Evolutionary conservation across 1,140 invertebrate genomes (phyloP).

Genomic region (Zaprionus vittiger): DNA sequence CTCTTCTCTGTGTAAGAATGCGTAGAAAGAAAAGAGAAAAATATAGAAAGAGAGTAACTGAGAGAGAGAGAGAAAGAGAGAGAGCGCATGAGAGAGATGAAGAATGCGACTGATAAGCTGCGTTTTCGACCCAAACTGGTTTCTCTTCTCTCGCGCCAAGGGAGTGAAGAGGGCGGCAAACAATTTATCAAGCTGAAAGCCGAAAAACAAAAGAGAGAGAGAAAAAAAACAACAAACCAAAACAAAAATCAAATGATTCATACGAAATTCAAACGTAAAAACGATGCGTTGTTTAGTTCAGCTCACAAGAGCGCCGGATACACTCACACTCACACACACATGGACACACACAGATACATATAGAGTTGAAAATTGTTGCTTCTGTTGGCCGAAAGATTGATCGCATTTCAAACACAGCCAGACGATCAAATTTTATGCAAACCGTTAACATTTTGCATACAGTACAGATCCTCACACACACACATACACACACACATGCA

Average conservation of each 20-base stretch:
- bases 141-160: constrained; percentile 18
- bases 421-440: constrained; percentile 48
- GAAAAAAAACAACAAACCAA: constrained; percentile 34
- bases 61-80: background rate
- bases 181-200: constrained; percentile 44
- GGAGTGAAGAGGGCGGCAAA: constrained; percentile 24
- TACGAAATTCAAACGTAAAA: constrained; percentile 62
- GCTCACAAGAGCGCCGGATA: constrained; percentile 38
- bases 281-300: constrained; percentile 57
- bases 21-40: background rate
- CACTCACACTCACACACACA: constrained; percentile 24
- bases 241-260: constrained; percentile 49
- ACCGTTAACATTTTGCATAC: constrained; percentile 52
- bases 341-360: background rate
- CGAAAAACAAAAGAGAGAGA: constrained; percentile 8
- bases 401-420: constrained; percentile 54
- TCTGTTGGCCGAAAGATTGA: constrained; percentile 47
- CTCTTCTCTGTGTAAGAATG: background rate
- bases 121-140: constrained; percentile 36
- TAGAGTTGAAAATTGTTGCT: constrained; percentile 23
- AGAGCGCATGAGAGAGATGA: constrained; percentile 19
- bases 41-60: background rate
- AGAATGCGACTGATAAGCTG: constrained; percentile 47
- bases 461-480: constrained; percentile 4
- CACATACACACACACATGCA: constrained; percentile 5